Evolutionary conservation across 35 echinoderm and acorn worm species (phyloP), one percentile per base, ranked within the genome.

Genomic region (Heliocidaris erythrogramma): DNA sequence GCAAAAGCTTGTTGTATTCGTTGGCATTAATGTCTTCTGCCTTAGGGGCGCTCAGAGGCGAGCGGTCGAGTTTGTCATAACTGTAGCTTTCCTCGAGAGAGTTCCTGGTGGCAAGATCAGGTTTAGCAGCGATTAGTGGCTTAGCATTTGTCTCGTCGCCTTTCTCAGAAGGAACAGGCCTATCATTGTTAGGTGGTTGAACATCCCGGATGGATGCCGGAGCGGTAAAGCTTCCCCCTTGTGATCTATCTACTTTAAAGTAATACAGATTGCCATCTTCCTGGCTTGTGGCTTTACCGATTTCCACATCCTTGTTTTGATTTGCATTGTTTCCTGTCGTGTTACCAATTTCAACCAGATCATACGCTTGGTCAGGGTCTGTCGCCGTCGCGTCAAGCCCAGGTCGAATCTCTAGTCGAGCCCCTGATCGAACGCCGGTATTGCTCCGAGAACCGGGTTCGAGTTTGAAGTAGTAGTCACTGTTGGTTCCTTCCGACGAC

Each of bases 391-490:
- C 6, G 4, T 21, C 27, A 78, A 56, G 8, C 52, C 52, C 9
- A 13, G 52, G 52, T 56, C 52, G 52, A 56, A 11, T 10, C 52
- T 14, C 52, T 56, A 24, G 21, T 7, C n/a, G 21, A 21, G 27
- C 18, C 27, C 65, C 65, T 7, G 65, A 7, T 78, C 65, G 65
- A 78, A 78, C 18, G 4, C 87, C 87, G 31, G 31, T 89, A 89
- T 48, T 89, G 12, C 29, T 9, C 47, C 29, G 31, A 5, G 47
- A 32, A 31, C 87, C 47, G 30, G 87, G 87, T 47, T 89, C 87
- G 17, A 89, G 31, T 42, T 89, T 89, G 87, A 89, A 89, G 31
- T 89, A 89, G 87, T 89, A 89, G 16, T 27, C 87, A 18, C 87
- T 5, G 87, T 18, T 89, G 31, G 12, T 48, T 17, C 29, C 18